Conservation (phyloP, 1,140 invertebrate species). For the Oscheius sp. region DNA sequence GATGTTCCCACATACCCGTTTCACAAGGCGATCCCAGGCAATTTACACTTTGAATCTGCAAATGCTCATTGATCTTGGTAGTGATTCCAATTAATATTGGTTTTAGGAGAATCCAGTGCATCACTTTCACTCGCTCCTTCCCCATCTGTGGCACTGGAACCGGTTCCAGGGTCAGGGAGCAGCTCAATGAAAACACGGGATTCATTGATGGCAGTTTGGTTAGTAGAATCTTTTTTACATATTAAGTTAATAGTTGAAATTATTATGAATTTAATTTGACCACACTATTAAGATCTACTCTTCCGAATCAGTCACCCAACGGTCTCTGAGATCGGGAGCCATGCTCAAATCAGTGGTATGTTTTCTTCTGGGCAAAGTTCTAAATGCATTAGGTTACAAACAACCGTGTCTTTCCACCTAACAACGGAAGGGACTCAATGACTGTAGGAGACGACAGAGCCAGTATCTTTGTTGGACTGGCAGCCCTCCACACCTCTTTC, state of each 20-base stretch:
- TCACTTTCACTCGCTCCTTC: slow-evolving; percentile 36
- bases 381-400: slow-evolving; percentile 17
- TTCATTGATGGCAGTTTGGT: slow-evolving; percentile 41
- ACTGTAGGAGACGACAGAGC: slow-evolving; percentile 39
- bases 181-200: slow-evolving; percentile 44
- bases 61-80: background rate
- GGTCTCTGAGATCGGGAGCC: slow-evolving; percentile 21
- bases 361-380: background rate
- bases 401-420: slow-evolving; percentile 39
- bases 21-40: slow-evolving; percentile 27
- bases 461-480: slow-evolving; percentile 43
- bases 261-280: too few species aligned
- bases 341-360: slow-evolving; percentile 34
- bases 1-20: slow-evolving; percentile 34
- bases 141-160: slow-evolving; percentile 38
- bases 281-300: slow-evolving; percentile 39
- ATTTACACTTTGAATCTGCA: background rate
- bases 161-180: slow-evolving; percentile 26
- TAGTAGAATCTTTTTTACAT: background rate
- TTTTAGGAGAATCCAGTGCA: slow-evolving; percentile 32
- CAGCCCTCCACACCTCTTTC: slow-evolving; percentile 42
- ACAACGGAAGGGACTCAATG: slow-evolving; percentile 28
- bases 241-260: too few species aligned
- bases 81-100: background rate
- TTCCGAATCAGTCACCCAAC: slow-evolving; percentile 30